Base-by-base conservation (phyloP, 1,140 invertebrate genomes). In the Leptestheria dahalacensis region DNA sequence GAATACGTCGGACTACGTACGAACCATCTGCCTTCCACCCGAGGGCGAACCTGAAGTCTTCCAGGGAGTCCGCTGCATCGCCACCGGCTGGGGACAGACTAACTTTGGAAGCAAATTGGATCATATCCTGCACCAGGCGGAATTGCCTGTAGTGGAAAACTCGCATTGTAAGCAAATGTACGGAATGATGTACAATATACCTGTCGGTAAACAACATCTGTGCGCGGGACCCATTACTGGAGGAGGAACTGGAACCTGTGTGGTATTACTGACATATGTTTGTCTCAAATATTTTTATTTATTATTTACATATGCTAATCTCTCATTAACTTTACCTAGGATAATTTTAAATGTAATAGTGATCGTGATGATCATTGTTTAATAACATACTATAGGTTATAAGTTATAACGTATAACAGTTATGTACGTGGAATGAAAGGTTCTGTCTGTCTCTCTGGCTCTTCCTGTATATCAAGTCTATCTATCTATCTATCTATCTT, bases 161-260 rank as follows among this genome's bases (percentile, higher is more conserved):
- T 52, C 50, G 9, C 62, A 71, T 23, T 73, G 71, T 53, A 64
- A 70, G 24, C 61, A 67, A 48, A 68, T 72, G 18, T 73, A 73
- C 60, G 67, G 64, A 48, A 66, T 66, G 28, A 48, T 62, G 57
- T 78, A 79, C 50, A 75, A 79, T 24, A 84, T 87, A 0, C 74
- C 76, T 2, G 83, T 88, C 12, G 77, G 81, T 57, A 79, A 81
- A n/a, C 86, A 88, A 15, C 89, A 92, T 73, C 71, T 92, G 4
- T 92, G 89, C 68, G 89, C 88, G 41, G 88, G 89, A 0, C 83
- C 85, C 62, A 77, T 83, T 18, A 62, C 63, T 0, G 85, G 90
- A 67, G 88, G 87, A 0, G 85, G 85, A 49, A 85, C 81, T 9
- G 88, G 88, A 50, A 88, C 87, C 53, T 91, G 87, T 70, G 84